phyloP scores from a whole-genome alignment of 2,888 invertebrate species.

The Elysia crispata region DNA sequence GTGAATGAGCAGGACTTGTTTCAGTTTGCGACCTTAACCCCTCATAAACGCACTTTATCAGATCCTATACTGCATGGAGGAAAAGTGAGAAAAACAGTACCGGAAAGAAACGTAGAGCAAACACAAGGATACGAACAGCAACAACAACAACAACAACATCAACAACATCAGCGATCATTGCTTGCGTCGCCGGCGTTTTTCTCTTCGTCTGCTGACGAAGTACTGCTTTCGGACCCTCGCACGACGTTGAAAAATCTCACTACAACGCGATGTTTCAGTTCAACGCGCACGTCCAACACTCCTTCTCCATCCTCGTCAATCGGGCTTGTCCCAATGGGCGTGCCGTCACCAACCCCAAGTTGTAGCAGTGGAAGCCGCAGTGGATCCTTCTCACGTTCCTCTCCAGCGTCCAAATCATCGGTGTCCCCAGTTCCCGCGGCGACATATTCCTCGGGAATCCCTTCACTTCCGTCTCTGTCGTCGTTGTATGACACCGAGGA shows the following conservation, averaged over 20 bases:
- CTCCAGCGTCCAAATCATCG: conserved; percentile 32
- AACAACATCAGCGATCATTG: background rate
- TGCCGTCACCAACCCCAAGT: conserved; percentile 30
- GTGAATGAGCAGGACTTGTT: background rate
- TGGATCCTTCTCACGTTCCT: background rate
- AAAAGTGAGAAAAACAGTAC: background rate
- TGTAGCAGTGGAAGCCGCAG: background rate
- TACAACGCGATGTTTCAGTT: background rate
- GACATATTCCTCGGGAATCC: background rate
- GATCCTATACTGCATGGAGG: conserved; percentile 5
- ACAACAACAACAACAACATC: background rate
- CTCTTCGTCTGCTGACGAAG: background rate
- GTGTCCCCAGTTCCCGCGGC: conserved; percentile 16
- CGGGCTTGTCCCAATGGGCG: background rate
- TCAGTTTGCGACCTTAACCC: background rate
- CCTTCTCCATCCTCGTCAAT: conserved; percentile 13
- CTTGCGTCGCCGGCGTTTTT: background rate
- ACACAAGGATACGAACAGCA: background rate
- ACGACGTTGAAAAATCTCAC: conserved; percentile 10
- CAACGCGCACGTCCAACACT: conserved; percentile 17
- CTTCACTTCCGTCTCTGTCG: background rate
- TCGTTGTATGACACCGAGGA: background rate
- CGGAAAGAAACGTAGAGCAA: background rate
- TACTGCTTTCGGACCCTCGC: conserved; percentile 17
- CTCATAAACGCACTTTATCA: conserved; percentile 27